Conservation (phyloP, 2,888 invertebrate species). For the Azorinus chamasolen region DNA sequence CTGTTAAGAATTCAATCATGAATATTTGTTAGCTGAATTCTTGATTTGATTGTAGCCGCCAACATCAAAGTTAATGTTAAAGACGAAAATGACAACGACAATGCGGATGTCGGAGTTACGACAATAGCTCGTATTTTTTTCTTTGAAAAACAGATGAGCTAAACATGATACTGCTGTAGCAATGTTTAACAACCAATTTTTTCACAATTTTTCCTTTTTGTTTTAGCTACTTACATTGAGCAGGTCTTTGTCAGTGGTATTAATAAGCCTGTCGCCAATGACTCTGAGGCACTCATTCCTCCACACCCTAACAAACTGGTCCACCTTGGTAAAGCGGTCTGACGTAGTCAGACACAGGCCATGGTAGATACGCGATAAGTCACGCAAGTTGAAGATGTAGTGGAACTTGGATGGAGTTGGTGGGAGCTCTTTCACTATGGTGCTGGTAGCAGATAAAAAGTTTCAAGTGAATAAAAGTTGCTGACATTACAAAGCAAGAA, state of each 20-base stretch:
- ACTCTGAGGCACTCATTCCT: conserved; percentile 95
- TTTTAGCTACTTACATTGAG: conserved; percentile 82
- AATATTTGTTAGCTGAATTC: too few species aligned
- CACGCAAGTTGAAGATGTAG: conserved; percentile 97
- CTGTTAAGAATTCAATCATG: conserved; percentile 58
- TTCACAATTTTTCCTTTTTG: background rate
- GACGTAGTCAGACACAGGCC: conserved; percentile 93
- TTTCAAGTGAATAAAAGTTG: too few species aligned
- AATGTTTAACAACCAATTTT: background rate
- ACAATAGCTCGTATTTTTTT: too few species aligned
- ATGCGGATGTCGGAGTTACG: too few species aligned
- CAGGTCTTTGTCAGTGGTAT: conserved; percentile 87
- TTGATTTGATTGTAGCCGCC: too few species aligned
- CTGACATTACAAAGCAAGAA: too few species aligned
- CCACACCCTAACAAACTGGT: conserved; percentile 94
- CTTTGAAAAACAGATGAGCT: too few species aligned
- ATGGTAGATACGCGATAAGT: conserved; percentile 94
- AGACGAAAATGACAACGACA: background rate
- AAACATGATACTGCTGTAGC: background rate
- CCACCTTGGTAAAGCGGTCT: conserved; percentile 90
- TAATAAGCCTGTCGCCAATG: conserved; percentile 95
- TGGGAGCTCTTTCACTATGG: conserved; percentile 92
- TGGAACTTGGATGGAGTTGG: conserved; percentile 98
- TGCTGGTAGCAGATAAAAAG: conserved; percentile 68
- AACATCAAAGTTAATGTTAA: too few species aligned